A percentile compares a stretch with the other conserved stretches of the same genome.
Conservation (phyloP, 1,140 invertebrate species). For the Protaetia brevitarsis region DNA sequence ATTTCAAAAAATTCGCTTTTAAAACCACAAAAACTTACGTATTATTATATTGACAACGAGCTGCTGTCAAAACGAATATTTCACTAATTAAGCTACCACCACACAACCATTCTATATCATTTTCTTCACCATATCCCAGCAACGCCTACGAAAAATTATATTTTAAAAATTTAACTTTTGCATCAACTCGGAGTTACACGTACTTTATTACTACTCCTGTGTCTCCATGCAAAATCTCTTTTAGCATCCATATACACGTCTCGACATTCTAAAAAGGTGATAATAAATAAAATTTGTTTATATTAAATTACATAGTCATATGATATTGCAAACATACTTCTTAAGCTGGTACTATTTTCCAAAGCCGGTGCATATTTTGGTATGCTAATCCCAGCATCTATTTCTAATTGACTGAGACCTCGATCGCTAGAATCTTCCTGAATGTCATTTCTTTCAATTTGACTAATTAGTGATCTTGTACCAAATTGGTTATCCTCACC, state of each 20-base stretch:
- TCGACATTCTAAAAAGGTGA: not conserved
- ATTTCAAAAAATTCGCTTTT: too few species aligned
- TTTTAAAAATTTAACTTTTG: not conserved
- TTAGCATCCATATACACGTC: not conserved
- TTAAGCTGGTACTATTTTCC: conserved; percentile 5
- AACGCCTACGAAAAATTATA: conserved; percentile 32
- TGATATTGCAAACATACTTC: not conserved
- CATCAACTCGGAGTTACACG: not conserved
- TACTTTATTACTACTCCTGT: not conserved
- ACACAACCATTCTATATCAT: conserved; percentile 43
- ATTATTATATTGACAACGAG: conserved; percentile 57
- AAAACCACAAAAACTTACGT: not conserved
- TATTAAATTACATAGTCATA: not conserved
- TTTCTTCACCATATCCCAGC: conserved; percentile 33
- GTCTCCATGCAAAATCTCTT: not conserved
- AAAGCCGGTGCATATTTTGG: not conserved
- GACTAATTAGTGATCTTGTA: too few species aligned
- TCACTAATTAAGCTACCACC: conserved; percentile 68
- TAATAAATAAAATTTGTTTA: not conserved
- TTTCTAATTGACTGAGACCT: too few species aligned
- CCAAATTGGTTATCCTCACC: not conserved
- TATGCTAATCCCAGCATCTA: not conserved
- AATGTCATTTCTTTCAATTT: not conserved
- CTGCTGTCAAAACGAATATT: conserved; percentile 68
- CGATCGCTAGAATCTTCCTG: not conserved